Conservation (phyloP, 2,113 vertebrate genomes). For the Tringa solitaria region DNA sequence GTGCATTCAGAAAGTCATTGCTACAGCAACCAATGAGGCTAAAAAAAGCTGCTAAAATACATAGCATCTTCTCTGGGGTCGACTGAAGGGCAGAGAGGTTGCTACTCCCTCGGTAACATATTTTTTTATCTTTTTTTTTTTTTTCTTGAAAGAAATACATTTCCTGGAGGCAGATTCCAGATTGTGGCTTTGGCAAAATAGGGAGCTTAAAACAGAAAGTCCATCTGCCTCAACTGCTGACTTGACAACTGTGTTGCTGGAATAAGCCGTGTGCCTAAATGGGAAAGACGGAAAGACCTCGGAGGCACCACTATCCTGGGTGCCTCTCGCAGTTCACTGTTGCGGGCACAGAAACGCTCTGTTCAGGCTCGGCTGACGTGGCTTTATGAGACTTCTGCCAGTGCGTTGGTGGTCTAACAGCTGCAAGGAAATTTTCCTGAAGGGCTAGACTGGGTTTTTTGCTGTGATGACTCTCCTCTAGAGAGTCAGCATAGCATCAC, state of each 20-base stretch:
- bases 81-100: neutral
- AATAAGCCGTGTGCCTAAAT: neutral
- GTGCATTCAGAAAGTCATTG: neutral
- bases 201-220: neutral
- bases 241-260: neutral
- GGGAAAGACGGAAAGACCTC: neutral
- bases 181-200: neutral
- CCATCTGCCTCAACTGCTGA: neutral
- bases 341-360: neutral
- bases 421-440: neutral
- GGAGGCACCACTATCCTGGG: accelerated
- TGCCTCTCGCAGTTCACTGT: accelerated
- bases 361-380: accelerated
- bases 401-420: neutral
- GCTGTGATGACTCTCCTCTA: neutral
- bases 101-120: neutral
- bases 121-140: neutral
- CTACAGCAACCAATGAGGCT: neutral
- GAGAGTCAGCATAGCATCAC: neutral
- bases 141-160: neutral
- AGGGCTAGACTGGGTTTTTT: neutral
- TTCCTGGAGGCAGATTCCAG: neutral
- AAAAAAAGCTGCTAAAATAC: neutral
- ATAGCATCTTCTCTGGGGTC: neutral
- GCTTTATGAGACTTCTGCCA: neutral